Conservation (phyloP, 2,113 vertebrate genomes). For the Suncus etruscus region DNA sequence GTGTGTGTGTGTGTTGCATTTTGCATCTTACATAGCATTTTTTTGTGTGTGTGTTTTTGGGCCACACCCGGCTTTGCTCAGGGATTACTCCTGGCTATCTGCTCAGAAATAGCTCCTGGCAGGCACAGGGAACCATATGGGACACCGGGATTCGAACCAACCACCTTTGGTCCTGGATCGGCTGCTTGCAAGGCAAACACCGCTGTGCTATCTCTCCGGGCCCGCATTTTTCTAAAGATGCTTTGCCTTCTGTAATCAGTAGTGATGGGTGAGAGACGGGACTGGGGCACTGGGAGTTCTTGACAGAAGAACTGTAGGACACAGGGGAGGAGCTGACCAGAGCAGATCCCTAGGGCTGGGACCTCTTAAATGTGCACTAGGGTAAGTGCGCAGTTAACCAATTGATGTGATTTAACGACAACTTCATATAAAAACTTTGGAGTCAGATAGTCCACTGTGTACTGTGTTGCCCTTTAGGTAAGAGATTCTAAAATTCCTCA, state of each 20-base stretch:
- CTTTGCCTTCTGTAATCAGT: conserved; percentile 10
- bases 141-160: no score
- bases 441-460: neutral
- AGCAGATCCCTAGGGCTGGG: neutral
- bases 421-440: no score
- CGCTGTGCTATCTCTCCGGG: no score
- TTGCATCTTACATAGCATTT: no score
- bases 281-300: neutral
- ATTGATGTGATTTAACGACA: neutral
- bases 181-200: no score
- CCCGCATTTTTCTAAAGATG: conserved; percentile 54
- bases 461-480: neutral
- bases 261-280: neutral
- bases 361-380: neutral
- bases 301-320: neutral
- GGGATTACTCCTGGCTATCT: no score
- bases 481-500: neutral
- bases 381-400: neutral
- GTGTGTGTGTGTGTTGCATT: no score
- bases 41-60: no score
- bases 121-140: no score
- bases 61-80: no score
- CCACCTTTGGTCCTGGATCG: no score
- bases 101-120: no score
- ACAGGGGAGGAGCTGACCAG: neutral